phyloP scores from a whole-genome alignment of 2,113 vertebrate species.

The Strix uralensis region DNA sequence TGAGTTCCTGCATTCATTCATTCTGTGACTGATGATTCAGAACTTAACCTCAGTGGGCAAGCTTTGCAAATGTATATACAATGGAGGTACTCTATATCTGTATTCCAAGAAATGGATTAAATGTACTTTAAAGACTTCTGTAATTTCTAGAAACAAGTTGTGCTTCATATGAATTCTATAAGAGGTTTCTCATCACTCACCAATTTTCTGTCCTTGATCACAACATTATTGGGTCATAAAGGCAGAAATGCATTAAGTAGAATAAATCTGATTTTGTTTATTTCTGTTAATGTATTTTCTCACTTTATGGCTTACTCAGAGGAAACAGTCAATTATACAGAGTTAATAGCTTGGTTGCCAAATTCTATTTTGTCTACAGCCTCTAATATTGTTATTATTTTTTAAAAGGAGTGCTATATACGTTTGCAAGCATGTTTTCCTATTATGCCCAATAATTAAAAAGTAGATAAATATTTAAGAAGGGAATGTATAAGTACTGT shows the following conservation, averaged over 20 bases:
- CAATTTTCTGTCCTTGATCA: neutral
- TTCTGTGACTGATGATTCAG: neutral
- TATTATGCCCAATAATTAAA: neutral
- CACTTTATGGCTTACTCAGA: neutral
- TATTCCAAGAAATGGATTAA: neutral
- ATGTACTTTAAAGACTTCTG: neutral
- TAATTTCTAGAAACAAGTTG: neutral
- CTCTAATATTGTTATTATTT: neutral
- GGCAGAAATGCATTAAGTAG: neutral
- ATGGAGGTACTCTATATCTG: neutral
- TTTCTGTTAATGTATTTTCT: neutral
- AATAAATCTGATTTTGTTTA: neutral
- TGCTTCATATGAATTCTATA: neutral
- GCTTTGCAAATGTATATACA: neutral
- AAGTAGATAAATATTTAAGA: neutral
- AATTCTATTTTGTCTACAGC: neutral
- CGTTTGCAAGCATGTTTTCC: neutral
- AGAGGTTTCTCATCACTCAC: neutral
- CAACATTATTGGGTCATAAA: neutral
- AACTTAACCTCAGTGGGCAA: neutral
- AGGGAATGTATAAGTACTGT: neutral
- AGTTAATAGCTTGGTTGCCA: neutral
- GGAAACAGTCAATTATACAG: neutral
- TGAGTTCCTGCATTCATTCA: neutral
- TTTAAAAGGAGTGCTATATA: neutral